Conservation (phyloP, 1,140 invertebrate genomes). For the Phenacoccus solenopsis region DNA sequence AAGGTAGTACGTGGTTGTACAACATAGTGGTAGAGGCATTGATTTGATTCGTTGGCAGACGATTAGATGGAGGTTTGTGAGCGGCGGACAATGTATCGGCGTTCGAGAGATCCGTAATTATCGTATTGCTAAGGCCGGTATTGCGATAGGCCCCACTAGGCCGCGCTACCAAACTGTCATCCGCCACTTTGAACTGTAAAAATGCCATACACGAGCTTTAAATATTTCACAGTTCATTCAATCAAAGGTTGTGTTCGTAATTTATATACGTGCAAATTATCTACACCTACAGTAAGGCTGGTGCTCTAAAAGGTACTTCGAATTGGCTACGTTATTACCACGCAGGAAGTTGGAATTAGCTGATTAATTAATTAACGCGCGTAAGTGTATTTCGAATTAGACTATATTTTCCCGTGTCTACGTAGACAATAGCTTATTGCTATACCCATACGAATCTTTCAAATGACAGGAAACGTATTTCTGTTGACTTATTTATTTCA, state of each 20-base stretch:
- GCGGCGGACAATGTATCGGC: not conserved
- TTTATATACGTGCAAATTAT: too few relatives aligned
- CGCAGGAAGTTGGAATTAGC: too few relatives aligned
- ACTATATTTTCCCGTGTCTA: too few relatives aligned
- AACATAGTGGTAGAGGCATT: constrained; percentile 10
- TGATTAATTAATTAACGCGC: not conserved
- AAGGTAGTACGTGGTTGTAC: constrained; percentile 3
- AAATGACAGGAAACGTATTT: not conserved
- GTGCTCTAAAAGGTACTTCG: too few relatives aligned
- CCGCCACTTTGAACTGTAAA: constrained; percentile 9
- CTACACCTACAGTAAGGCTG: too few relatives aligned
- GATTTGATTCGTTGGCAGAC: not conserved
- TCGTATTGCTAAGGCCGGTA: not conserved
- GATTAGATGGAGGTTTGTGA: not conserved
- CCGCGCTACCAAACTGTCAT: constrained; percentile 10
- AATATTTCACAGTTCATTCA: too few relatives aligned
- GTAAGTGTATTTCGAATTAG: too few relatives aligned
- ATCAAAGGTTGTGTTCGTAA: too few relatives aligned
- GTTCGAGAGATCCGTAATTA: not conserved
- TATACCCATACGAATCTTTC: not conserved
- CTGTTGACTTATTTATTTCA: not conserved
- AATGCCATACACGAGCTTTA: not conserved
- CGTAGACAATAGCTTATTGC: not conserved
- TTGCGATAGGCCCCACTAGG: not conserved
- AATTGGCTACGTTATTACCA: too few relatives aligned